Evolutionary conservation across 2,797 vertebrate genomes (phyloP).

Genomic region (Tragelaphus oryx): DNA sequence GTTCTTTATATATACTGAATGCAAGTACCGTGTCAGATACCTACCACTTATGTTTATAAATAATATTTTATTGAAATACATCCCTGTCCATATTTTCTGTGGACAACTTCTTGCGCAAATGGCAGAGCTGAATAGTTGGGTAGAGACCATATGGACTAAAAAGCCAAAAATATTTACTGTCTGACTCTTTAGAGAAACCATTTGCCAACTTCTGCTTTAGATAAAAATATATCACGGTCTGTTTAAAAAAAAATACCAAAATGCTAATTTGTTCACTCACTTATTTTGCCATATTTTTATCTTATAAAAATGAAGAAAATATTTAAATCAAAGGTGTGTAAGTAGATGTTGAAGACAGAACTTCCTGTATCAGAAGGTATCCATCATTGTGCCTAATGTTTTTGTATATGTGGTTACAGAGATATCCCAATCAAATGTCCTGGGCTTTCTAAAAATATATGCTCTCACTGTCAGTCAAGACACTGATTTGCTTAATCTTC

Average conservation of each 20-base stretch:
- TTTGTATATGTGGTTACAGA: slow-evolving; percentile 69
- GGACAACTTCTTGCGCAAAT: background rate
- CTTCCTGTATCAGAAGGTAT: slow-evolving; percentile 33
- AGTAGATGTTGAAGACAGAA: slow-evolving; percentile 24
- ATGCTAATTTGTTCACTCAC: background rate
- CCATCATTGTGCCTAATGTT: slow-evolving; percentile 54
- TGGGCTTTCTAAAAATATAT: slow-evolving; percentile 74
- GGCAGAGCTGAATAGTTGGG: background rate
- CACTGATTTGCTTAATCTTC: slow-evolving; percentile 76
- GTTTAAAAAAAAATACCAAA: background rate
- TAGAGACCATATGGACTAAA: background rate
- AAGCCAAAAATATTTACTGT: background rate
- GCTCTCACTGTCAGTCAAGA: slow-evolving; percentile 73
- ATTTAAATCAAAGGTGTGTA: background rate
- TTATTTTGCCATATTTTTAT: background rate
- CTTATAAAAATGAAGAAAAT: background rate
- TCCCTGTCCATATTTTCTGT: background rate
- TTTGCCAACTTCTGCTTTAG: background rate
- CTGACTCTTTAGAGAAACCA: background rate
- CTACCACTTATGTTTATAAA: background rate
- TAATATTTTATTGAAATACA: background rate
- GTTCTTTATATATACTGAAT: background rate
- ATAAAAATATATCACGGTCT: background rate
- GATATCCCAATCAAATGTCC: slow-evolving; percentile 68
- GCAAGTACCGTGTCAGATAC: background rate